Conservation (phyloP, 2,113 vertebrate species). For the Nicator chloris region DNA sequence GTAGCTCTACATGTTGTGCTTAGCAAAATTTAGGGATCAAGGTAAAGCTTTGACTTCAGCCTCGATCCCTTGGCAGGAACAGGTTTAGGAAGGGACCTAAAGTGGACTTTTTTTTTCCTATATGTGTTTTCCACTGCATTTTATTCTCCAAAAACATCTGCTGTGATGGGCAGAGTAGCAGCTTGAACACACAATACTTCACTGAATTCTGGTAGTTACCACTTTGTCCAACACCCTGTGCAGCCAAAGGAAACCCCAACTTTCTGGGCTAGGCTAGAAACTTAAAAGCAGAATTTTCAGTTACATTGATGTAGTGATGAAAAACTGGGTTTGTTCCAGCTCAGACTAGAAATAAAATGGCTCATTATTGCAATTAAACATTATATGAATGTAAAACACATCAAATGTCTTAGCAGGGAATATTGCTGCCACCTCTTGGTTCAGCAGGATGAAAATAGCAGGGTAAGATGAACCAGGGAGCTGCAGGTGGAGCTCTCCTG, state of each 20-base stretch:
- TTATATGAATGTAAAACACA: not conserved
- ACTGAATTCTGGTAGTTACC: not conserved
- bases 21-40: not conserved
- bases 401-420: not conserved
- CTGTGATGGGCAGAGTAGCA: not conserved
- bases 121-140: not conserved
- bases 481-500: not conserved
- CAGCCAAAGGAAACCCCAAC: not conserved
- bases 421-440: not conserved
- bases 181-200: not conserved
- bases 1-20: not conserved
- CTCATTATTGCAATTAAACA: not conserved
- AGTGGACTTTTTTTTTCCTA: not conserved
- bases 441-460: not conserved
- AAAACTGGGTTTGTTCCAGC: not conserved
- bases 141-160: not conserved
- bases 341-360: not conserved
- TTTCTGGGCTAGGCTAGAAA: not conserved
- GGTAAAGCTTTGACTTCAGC: not conserved
- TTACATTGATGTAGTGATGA: accelerated
- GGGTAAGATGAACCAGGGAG: not conserved
- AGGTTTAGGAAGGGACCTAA: not conserved
- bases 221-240: not conserved
- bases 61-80: not conserved
- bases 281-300: not conserved